Evolutionary conservation across 2,797 vertebrate species (phyloP), one percentile per base, ranked within the genome.

Genomic region (Chromobotia macracanthus): DNA sequence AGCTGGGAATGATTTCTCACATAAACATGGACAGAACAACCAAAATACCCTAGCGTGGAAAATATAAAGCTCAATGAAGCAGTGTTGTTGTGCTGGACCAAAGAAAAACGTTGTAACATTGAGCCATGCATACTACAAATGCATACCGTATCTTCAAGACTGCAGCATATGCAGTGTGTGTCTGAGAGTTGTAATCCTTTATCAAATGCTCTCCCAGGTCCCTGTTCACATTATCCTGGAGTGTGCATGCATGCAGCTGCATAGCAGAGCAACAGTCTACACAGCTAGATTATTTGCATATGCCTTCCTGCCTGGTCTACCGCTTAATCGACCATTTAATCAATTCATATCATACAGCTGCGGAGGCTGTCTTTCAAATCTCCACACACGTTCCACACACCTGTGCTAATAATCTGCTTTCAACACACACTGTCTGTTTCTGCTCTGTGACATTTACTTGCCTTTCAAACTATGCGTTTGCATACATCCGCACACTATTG

Each of bases 301-400:
- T 84, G 77, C 72, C 80, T 86, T 84, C 84, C 82, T 86, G 84
- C 86, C 82, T 81, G 71, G 85, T 87, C 86, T 89, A 61, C 85
- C 80, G 78, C 87, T 91, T 90, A 90, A 92, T 90, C 83, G 85
- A 88, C 86, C 87, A 79, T 90, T 88, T 89, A 87, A 91, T 92
- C 82, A 88, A 87, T 86, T 89, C 84, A 83, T 71, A 66, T 76
- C 82, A 84, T 86, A 82, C 83, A 84, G 86, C 87, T 88, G 84
- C 81, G 82, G 48, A 31, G 64, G 82, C 84, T 75, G 75, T 56
- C 44, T 28, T 65, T 46, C 73, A 66, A 53, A 78, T 38, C 56
- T 61, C 56, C n/a, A n/a, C n/a, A n/a, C n/a, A n/a, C 41, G 76
- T 25, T 28, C 58, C 48, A 71, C 44, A 51, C 46, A 35, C n/a